Evolutionary conservation across 2,113 vertebrate species (phyloP), one percentile per base, ranked within the genome.

Genomic region (Oriolus oriolus): DNA sequence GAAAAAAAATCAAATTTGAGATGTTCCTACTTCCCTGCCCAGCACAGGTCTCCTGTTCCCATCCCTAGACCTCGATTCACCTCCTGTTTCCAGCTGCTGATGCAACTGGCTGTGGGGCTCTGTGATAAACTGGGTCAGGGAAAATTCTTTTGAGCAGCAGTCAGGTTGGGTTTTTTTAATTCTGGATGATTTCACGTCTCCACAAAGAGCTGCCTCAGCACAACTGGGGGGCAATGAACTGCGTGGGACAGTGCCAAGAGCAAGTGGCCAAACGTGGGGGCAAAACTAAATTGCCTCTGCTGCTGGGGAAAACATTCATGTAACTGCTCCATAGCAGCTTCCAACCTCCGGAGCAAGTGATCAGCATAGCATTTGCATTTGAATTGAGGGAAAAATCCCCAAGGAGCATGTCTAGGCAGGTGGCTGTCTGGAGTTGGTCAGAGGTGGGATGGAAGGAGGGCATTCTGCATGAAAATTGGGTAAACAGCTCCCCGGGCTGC

Each of bases 321-420:
- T 22, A 95, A 83, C 33, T 87, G 89, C 89, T 79, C 71, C 41
- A 0, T 45, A 92, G 86, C 54, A 63, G 86, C 83, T 95, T 94
- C 92, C 95, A 96, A 60, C 42, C 83, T 93, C 90, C 59, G 22
- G 83, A 95, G 94, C 68, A 66, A 96, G 76, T 5, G 78, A 97
- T 95, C 83, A 84, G 91, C 96, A 81, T 65, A 92, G 65, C 83
- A 97, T 96, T 95, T 96, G 94, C 94, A 95, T 97, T 84, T 90
- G 95, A 95, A 97, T 74, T 20, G 92, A 90, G 93, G 78, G 83
- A 70, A 96, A 97, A 97, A 95, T 96, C 95, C 96, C 95, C 94
- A 92, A 39, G 33, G 39, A 96, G 84, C 95, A 10, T 75, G 96
- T 78, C 88, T 87, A 63, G 92, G 94, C 96, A 96, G 88, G 95